Base-by-base conservation (phyloP, 2,888 invertebrate species). In the Athalia circularis region DNA sequence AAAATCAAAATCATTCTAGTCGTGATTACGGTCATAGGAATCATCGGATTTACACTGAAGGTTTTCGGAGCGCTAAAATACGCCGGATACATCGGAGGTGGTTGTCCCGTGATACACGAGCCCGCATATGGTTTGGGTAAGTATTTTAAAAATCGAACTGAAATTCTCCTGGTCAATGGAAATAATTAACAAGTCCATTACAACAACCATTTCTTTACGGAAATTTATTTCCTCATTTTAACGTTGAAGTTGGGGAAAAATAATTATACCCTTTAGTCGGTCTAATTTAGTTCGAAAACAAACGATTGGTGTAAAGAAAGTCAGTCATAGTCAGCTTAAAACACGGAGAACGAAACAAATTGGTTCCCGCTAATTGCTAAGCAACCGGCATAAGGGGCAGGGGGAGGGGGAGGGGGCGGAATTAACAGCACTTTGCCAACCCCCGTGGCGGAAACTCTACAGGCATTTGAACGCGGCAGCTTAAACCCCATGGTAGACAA, bases 1-100 rank as follows among this genome's bases (percentile, higher is more conserved):
- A 87, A 87, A 80, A 84, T 86, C 78, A 87, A 87, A 80, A 81
- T 87, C 77, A 80, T 86, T 67, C 79, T 86, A 72, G 81, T 86
- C 47, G 79, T 84, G 54, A 82, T 84, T 4, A 82, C 84, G 62
- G 81, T 86, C 48, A 81, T 85, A 67, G 86, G 85, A 15, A 65
- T 85, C 67, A 80, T 82, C 57, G 81, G 83, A 65, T 82, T 85
- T 78, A 84, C 86, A 13, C 79, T 85, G 8, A 87, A 87, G 79
- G 81, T 82, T 54, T 78, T 85, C 8, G 80, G 82, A 4, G 79
- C 77, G 3, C 57, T 77, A 5, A 79, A 77, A 5, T 78, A 80
- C 9, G 75, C 70, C 67, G 80, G 74, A 8, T 68, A 77, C n/a
- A 43, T 80, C 62, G 72, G 77, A 57, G 80, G 81, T 68, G 52